Evolutionary conservation across 2,797 vertebrate species (phyloP), one percentile per base, ranked within the genome.

Genomic region (Falco rusticolus): DNA sequence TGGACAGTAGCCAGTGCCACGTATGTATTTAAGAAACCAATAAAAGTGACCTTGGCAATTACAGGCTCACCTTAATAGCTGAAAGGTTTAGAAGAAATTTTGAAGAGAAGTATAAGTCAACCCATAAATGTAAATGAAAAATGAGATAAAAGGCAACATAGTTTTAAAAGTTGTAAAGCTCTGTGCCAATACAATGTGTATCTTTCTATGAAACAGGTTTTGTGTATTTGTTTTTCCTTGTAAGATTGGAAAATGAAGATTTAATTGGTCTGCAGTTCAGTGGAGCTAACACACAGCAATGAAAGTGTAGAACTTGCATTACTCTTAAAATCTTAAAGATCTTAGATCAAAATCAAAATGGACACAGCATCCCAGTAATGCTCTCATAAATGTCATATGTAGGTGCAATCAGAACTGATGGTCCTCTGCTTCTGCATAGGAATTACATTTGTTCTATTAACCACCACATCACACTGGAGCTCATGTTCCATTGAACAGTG

Each of bases 21-120:
- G 28, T 33, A 54, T 56, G 41, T 79, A 89, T 65, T 84, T 90
- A 92, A 83, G 61, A 86, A 90, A 90, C 20, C 41, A 41, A 57
- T 60, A 85, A 70, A 95, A 83, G 26, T 28, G 9, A 64, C 87
- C 59, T 65, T 70, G 64, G 31, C 37, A 87, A 94, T 83, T 89
- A 85, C 28, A 87, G 28, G 45, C 37, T 80, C 57, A 77, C 51
- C 25, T 83, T 91, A 93, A 85, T 25, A 83, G 75, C n/a, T 70
- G n/a, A 84, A 89, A 70, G 39, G 22, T 13, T 47, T 16, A 78
- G 25, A 85, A 87, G 39, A 91, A 60, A 85, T 64, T 85, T 80
- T 74, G 34, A 83, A 84, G 45, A 16, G 9, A 92, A 72, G 9
- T 84, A 59, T 93, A 84, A 92, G 69, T 93, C 93, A 93, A 76